Evolutionary conservation across 2,113 vertebrate species (phyloP).

Genomic region (Limanda limanda): DNA sequence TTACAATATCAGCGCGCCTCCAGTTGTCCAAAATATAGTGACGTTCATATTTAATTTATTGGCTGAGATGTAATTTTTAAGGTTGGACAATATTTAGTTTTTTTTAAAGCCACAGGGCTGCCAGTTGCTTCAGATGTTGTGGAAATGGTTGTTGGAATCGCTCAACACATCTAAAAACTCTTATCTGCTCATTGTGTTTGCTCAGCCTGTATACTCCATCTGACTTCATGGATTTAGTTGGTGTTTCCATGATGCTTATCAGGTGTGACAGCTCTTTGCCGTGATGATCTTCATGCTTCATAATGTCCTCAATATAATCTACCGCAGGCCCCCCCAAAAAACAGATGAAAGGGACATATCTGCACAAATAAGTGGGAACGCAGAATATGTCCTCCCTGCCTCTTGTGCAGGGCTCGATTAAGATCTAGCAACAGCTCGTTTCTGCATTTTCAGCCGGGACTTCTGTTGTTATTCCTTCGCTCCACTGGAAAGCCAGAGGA

Average conservation of each 20-base stretch:
- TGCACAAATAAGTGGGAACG: constrained; percentile 39
- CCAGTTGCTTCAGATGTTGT: constrained; percentile 20
- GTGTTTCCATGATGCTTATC: constrained; percentile 74
- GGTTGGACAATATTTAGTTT: background rate
- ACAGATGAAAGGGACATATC: constrained; percentile 74
- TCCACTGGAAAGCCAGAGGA: constrained; percentile 71
- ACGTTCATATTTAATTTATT: constrained; percentile 31
- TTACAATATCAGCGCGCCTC: constrained; percentile 15
- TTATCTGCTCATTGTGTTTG: constrained; percentile 47
- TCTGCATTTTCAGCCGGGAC: constrained; percentile 42
- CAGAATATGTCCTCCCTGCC: constrained; percentile 41
- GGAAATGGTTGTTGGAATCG: constrained; percentile 17
- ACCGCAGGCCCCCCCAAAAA: constrained; percentile 60
- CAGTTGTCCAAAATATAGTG: constrained; percentile 18
- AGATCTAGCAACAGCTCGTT: constrained; percentile 75
- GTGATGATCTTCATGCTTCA: constrained; percentile 70
- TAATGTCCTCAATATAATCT: constrained; percentile 70
- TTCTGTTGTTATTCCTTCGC: constrained; percentile 78
- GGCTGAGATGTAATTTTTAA: constrained; percentile 14
- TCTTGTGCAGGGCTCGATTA: constrained; percentile 68
- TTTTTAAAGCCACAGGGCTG: background rate
- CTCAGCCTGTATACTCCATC: constrained; percentile 26
- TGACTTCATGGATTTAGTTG: constrained; percentile 25
- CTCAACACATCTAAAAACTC: constrained; percentile 16
- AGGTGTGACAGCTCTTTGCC: constrained; percentile 70